A percentile compares a stretch with the other conserved stretches of the same genome.
Evolutionary conservation across 2,888 invertebrate species (phyloP).

Genomic region (Leucania comma): DNA sequence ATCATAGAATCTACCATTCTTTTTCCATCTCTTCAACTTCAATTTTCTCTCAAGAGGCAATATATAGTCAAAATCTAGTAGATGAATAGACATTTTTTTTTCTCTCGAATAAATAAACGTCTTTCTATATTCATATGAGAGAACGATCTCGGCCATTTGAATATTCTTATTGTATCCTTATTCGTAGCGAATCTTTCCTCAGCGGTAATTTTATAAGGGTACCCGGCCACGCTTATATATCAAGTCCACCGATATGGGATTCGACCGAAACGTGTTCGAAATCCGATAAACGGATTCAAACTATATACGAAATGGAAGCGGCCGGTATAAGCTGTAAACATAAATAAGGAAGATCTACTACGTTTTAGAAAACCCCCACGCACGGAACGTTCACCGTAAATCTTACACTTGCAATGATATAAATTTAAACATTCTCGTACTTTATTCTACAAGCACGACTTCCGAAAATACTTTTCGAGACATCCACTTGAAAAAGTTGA

Average conservation of each 20-base stretch:
- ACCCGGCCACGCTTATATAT: constrained; percentile 80
- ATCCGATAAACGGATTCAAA: constrained; percentile 90
- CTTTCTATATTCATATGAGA: constrained; percentile 69
- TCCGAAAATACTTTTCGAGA: constrained; percentile 63
- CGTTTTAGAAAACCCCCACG: constrained; percentile 89
- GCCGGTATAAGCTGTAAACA: constrained; percentile 88
- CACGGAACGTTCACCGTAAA: constrained; percentile 84
- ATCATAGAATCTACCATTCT: constrained; percentile 20
- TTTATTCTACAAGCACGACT: constrained; percentile 59
- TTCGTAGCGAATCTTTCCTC: constrained; percentile 75
- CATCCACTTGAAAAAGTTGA: constrained; percentile 48
- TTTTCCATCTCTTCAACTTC: constrained; percentile 48
- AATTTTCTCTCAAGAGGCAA: constrained; percentile 52
- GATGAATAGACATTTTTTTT: constrained; percentile 63
- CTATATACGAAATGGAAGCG: constrained; percentile 85
- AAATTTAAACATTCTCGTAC: constrained; percentile 78
- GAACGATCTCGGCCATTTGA: constrained; percentile 68
- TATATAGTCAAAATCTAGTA: constrained; percentile 60
- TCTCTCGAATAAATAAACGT: constrained; percentile 63
- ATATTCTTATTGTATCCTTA: constrained; percentile 75
- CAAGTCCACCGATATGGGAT: constrained; percentile 84
- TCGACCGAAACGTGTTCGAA: constrained; percentile 86
- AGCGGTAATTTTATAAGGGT: constrained; percentile 82
- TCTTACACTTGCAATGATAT: constrained; percentile 84
- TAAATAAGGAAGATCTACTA: constrained; percentile 89